Evolutionary conservation across 2,888 invertebrate species (phyloP), one percentile per base, ranked within the genome.

Genomic region (Flabesymbios commensalis): DNA sequence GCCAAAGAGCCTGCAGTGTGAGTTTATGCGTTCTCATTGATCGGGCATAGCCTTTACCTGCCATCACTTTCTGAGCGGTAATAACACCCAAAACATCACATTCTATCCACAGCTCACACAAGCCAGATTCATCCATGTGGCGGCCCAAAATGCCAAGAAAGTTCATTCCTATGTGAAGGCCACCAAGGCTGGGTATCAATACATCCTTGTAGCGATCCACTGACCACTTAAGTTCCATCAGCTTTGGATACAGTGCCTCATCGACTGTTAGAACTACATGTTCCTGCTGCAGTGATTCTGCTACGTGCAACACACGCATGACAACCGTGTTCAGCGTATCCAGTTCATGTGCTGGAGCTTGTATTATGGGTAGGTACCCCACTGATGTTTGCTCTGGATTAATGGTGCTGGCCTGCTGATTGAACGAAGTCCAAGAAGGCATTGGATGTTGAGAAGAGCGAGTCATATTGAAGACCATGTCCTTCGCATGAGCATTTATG

Each of bases 61-160:
- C 29, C 31, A 58, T 52, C 24, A 56, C 56, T 17, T 47, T 32
- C 31, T 41, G n/a, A 3, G 61, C 58, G 5, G 60, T 57, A 54
- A 48, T 53, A 14, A 60, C 48, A 14, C 57, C 49, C 32, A 49
- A 54, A 2, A 62, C 32, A 24, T 42, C 57, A 51, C 48, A 47
- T 28, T 57, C 64, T n/a, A 57, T 31, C 64, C 61, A 64, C 2
- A 63, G 19, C 19, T 62, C 63, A 14, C 5, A 19, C 39, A 64
- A 29, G 19, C 57, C 64, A 52, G 61, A 64, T 14, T 62, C 48
- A 19, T 22, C 32, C 24, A 57, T 45, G 39, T 58, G 61, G 7
- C 51, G 52, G 1, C 64, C 64, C 22, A 63, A 52, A 3, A 52
- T 54, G 3, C 36, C 19, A 53, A 53, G 42, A 39, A 59, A 62